Base-by-base conservation (phyloP, 2,888 invertebrate species). In the Pyrgus malvae region DNA sequence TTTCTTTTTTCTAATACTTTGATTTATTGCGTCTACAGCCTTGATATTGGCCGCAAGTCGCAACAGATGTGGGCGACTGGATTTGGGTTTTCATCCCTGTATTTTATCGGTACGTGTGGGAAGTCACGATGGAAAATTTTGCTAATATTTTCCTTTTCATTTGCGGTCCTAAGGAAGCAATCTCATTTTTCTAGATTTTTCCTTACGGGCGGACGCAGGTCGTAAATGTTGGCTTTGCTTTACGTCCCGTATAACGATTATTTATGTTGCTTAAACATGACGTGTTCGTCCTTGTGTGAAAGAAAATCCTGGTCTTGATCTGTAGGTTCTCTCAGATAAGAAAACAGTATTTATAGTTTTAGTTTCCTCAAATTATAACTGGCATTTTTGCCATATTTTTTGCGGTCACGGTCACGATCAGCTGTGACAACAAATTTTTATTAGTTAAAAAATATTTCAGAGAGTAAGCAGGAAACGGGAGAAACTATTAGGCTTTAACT, bases 11-110 rank as follows among this genome's bases (percentile, higher is more conserved):
- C 56, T 57, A 66, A 66, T 63, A 65, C 63, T 55, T 58, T 74
- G 77, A 80, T 80, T 78, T 78, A 78, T 77, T 64, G 59, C 69
- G 66, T 69, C 67, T 71, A 62, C 68, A 68, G 71, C 63, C 68
- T 66, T 64, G 66, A 66, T 69, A 69, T 69, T 69, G 66, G 65
- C 57, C 64, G 65, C 65, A 65, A 65, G 69, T 65, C 65, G 73
- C 70, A 73, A 76, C 80, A 79, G 72, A 76, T 78, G 80, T 75
- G 62, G 57, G 44, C 25, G 27, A 42, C 17, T 21, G 49, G 14
- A 19, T 38, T 38, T n/a, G 19, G 31, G 46, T 29, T 45, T 38
- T 38, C 14, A 17, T 29, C 45, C 40, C 53, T 44, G 44, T 51
- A 51, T 37, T 44, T 51, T 51, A 37, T 51, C 51, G 37, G 27